Evolutionary conservation across 2,113 vertebrate species (phyloP), one percentile per base, ranked within the genome.

Genomic region (Syngnathoides biaculeatus): DNA sequence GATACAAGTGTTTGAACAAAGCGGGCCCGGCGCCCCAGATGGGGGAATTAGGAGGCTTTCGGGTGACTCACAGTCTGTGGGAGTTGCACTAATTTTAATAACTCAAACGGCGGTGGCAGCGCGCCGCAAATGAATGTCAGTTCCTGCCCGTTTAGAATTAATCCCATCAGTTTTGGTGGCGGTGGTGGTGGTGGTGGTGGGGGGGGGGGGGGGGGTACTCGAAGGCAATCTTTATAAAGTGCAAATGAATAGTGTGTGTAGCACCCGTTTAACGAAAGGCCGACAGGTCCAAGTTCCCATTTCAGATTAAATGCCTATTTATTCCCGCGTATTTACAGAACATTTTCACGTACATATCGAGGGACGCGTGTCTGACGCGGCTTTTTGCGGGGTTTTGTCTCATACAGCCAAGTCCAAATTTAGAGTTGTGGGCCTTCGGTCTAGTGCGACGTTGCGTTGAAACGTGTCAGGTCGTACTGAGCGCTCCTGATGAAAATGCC

Each of bases 1-100:
- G 58, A 69, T 80, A 83, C 68, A 79, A 86, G 83, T 80, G 80
- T 86, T 79, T 86, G 83, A 88, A 89, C 87, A 89, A 86, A 89
- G 84, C 77, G 70, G 83, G 69, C 61, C 48, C 65, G 62, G 26
- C 68, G 78, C 81, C 80, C 60, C 69, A 75, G 72, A 84, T 71
- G 73, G 79, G 10, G 74, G 81, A 80, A 77, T 82, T 81, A 80
- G 69, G 78, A 76, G 79, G 79, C 45, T 80, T 83, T 75, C 63
- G 58, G 81, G 79, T 78, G 81, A 84, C 81, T 86, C 40, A 60
- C 67, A 47, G 67, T 71, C 74, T 79, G 71, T 73, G 52, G 64
- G 71, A 81, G 81, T 64, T 67, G 58, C 50, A 10, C 80, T 74
- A 74, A 84, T 57, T 57, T 57, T 87, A 79, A 83, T 78, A 79